Percentiles rank a stretch among this genome's conserved stretches.
These are phyloP conservation scores for Hirudo medicinalis DNA, from an alignment of 1,140 invertebrate species.

Conservation along the genomic window DNA sequence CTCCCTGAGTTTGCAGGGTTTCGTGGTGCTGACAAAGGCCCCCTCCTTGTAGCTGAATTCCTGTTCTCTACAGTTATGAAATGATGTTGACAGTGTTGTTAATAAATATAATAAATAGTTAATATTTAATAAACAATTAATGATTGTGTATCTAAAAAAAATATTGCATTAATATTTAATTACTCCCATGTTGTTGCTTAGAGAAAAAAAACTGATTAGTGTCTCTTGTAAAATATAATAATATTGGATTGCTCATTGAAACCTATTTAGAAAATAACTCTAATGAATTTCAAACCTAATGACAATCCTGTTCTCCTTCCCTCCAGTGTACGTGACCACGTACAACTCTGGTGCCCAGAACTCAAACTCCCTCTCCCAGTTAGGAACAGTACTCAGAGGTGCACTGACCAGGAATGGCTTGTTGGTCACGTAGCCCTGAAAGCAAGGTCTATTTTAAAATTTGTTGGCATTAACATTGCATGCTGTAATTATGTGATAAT, in stretches of 20 bases:
- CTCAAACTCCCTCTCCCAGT: constrained; percentile 97
- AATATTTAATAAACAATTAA: no score
- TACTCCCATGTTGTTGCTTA: no score
- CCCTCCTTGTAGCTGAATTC: constrained; percentile 87
- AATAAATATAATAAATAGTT: no score
- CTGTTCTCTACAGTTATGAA: constrained; percentile 56
- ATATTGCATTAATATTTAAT: no score
- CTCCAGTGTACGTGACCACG: constrained; percentile 89
- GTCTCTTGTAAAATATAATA: no score
- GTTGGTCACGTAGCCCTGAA: constrained; percentile 48
- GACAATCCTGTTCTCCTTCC: constrained; percentile 76
- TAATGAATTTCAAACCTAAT: constrained; percentile 33
- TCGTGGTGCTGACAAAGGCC: constrained; percentile 62
- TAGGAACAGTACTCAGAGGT: constrained; percentile 89
- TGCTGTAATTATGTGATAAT: no score
- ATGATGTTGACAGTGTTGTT: no score
- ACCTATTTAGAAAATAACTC: not conserved
- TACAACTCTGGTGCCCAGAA: constrained; percentile 96
- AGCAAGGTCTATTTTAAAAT: constrained; percentile 66
- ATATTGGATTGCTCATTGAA: no score
- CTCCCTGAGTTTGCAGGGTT: constrained; percentile 62
- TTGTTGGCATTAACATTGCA: constrained; percentile 38
- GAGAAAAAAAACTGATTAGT: no score
- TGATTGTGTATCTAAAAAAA: no score
- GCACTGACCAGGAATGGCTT: constrained; percentile 79